Evolutionary conservation across 2,888 invertebrate species (phyloP).

Genomic region (Stramonita haemastoma): DNA sequence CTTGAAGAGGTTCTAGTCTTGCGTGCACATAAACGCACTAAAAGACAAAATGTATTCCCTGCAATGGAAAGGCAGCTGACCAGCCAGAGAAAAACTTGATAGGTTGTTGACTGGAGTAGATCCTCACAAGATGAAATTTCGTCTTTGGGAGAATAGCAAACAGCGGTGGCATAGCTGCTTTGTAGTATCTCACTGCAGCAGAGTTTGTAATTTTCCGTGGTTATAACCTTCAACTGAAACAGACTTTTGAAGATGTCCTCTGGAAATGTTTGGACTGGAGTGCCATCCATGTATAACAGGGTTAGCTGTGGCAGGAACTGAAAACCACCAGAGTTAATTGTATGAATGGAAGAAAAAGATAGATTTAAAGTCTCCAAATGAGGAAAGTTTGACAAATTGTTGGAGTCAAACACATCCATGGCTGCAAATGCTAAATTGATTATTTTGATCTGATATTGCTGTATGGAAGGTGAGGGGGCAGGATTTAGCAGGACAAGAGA

Average conservation of each 20-base stretch:
- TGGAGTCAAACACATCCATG: background rate
- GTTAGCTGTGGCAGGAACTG: background rate
- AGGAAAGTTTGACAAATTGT: background rate
- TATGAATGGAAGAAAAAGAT: background rate
- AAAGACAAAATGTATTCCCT: background rate
- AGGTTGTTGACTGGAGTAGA: background rate
- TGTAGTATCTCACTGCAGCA: background rate
- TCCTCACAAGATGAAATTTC: conserved; percentile 20
- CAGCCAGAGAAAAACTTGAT: background rate
- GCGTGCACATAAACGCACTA: background rate
- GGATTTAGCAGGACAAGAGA: background rate
- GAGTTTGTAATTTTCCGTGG: background rate
- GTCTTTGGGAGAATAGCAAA: background rate
- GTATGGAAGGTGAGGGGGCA: background rate
- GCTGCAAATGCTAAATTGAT: background rate
- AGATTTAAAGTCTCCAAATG: background rate
- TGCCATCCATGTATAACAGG: background rate
- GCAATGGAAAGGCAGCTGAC: background rate
- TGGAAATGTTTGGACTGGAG: background rate
- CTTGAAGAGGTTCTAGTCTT: background rate
- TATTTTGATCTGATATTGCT: background rate
- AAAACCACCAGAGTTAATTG: background rate
- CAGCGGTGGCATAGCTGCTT: background rate
- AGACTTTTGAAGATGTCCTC: background rate
- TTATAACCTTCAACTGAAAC: background rate